Base-by-base conservation (phyloP, 2,797 vertebrate species). In the Ctenopoma kingsleyae region DNA sequence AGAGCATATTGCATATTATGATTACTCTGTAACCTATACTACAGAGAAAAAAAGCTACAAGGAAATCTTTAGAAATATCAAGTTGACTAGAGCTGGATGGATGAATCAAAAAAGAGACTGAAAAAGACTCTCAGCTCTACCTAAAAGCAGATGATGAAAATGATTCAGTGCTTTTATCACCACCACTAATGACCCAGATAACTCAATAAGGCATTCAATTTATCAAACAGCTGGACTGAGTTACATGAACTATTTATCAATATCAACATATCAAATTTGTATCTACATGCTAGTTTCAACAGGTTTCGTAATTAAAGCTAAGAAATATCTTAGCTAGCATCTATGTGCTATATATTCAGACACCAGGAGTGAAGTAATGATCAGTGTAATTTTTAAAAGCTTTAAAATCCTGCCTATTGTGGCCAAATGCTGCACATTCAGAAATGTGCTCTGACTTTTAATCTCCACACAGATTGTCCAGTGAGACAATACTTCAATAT, bases 401-500 rank as follows among this genome's bases (percentile, higher is more conserved):
- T 52, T 44, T 50, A 11, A 30, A 38, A 55, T 51, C 59, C 17
- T 32, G 16, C 11, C 19, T 22, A 40, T 25, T 50, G 69, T 27
- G 67, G 25, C 53, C 11, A 62, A 68, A 56, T 44, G 52, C 27
- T 74, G 22, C 61, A 48, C 65, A 50, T 64, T 66, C 63, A 65
- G 38, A 43, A 13, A 41, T 15, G 6, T 52, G 48, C 46, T 74
- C 70, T 63, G 70, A 76, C 64, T 82, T 58, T 48, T 67, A 77
- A 70, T 76, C 49, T 71, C 58, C 53, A 63, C 57, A 20, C 40
- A 62, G n/a, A 71, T 16, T 56, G 59, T 32, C 25, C 40, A 35
- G 46, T 43, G 53, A 60, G 63, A 32, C 20, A 17, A n/a, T 5
- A 13, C 43, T 69, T 85, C 63, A 71, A 76, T 82, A 71, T 68